These are phyloP conservation scores for Brienomyrus longianalis DNA, from an alignment of 2,113 vertebrate genomes.

Conservation along the genomic window DNA sequence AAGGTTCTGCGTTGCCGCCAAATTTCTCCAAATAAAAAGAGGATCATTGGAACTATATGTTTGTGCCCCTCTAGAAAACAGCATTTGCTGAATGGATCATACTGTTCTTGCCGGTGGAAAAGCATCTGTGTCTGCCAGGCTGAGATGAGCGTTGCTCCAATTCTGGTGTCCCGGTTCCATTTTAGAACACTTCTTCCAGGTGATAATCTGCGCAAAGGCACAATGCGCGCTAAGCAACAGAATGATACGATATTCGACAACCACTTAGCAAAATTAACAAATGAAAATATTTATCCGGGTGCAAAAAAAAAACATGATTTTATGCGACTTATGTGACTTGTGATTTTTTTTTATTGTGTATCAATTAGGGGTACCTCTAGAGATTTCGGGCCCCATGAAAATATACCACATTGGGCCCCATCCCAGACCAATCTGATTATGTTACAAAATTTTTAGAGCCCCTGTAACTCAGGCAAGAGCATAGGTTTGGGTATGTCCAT, in stretches of 20 bases:
- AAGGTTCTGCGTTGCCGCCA: neutral
- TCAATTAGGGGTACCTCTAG: no score
- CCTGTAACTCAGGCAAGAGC: no score
- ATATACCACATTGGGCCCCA: no score
- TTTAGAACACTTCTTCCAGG: neutral
- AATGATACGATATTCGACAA: neutral
- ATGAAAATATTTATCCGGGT: neutral
- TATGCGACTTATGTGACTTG: neutral
- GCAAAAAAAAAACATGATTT: neutral
- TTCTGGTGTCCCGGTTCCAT: neutral
- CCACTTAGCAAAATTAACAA: neutral
- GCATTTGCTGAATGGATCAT: neutral
- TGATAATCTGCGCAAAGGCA: neutral
- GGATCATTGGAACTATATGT: neutral
- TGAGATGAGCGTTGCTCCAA: neutral
- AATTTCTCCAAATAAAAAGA: neutral
- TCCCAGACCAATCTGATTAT: no score
- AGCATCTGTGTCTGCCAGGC: neutral
- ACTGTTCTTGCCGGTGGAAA: neutral
- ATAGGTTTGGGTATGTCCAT: neutral
- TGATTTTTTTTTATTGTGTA: neutral
- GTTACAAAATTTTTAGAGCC: no score
- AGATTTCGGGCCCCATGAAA: neutral
- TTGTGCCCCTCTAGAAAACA: neutral
- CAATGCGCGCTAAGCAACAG: neutral